These are phyloP conservation scores for Heteronetta atricapilla DNA, from an alignment of 2,113 vertebrate species.

Conservation along the genomic window DNA sequence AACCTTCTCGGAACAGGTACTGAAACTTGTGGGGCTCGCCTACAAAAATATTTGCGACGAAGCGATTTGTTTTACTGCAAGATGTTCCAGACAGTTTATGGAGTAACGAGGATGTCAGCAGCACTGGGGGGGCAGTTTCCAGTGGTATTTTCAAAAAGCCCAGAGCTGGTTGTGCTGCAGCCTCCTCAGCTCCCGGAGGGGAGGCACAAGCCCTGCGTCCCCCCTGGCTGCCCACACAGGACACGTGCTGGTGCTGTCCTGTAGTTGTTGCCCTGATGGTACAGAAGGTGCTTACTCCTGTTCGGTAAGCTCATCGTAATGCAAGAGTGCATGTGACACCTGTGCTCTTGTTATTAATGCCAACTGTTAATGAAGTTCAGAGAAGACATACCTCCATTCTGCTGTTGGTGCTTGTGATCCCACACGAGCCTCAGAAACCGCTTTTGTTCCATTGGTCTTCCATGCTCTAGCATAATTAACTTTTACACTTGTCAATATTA, in stretches of 20 bases:
- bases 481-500: neutral
- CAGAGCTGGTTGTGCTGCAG: neutral
- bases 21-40: neutral
- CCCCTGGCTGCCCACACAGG: neutral
- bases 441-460: neutral
- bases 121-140: neutral
- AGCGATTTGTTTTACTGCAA: too few species aligned
- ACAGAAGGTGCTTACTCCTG: neutral
- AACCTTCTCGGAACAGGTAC: too few species aligned
- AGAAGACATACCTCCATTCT: neutral
- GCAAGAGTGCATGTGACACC: neutral
- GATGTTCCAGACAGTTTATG: too few species aligned
- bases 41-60: neutral
- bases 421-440: neutral
- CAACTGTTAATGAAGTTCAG: neutral
- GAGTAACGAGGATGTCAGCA: neutral
- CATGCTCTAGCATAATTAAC: neutral
- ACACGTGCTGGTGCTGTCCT: fast-evolving
- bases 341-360: neutral
- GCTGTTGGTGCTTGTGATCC: neutral
- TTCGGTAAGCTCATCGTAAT: neutral
- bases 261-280: neutral
- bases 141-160: neutral
- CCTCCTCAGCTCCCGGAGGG: neutral
- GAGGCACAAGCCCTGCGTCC: neutral